Evolutionary conservation across 2,113 vertebrate species (phyloP).

Genomic region (Anolis sagrei): DNA sequence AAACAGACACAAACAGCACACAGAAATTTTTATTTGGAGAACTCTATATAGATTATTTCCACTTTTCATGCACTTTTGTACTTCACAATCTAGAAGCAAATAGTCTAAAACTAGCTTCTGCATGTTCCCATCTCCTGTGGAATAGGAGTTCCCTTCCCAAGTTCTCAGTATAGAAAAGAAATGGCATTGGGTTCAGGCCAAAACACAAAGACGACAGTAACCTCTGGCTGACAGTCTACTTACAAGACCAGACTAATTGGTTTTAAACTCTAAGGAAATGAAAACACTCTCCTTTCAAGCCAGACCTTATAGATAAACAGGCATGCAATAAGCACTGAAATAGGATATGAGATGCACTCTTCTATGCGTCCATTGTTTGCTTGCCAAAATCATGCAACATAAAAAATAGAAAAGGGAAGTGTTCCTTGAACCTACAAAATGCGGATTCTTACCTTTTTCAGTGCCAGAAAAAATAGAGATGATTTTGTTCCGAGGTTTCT

Average conservation of each 20-base stretch:
- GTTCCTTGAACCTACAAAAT: neutral
- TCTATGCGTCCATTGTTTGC: neutral
- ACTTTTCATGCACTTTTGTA: neutral
- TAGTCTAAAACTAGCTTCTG: neutral
- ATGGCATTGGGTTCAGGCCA: neutral
- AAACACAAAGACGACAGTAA: neutral
- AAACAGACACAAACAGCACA: neutral
- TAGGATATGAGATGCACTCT: neutral
- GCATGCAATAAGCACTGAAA: neutral
- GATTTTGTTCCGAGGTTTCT: constrained; percentile 93
- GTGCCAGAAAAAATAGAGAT: constrained; percentile 94
- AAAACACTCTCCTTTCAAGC: neutral
- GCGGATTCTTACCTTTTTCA: constrained; percentile 86
- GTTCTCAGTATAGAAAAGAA: neutral
- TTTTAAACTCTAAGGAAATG: too few species aligned
- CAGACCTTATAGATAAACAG: neutral
- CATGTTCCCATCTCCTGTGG: neutral
- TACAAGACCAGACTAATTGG: neutral
- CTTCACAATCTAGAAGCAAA: neutral
- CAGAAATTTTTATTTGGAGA: neutral
- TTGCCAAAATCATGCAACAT: neutral
- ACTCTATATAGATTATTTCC: neutral
- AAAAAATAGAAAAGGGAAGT: neutral
- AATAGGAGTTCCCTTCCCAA: neutral
- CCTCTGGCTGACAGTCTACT: neutral